Conservation (phyloP, 1,140 invertebrate genomes). For the Drosophila watanabei region DNA sequence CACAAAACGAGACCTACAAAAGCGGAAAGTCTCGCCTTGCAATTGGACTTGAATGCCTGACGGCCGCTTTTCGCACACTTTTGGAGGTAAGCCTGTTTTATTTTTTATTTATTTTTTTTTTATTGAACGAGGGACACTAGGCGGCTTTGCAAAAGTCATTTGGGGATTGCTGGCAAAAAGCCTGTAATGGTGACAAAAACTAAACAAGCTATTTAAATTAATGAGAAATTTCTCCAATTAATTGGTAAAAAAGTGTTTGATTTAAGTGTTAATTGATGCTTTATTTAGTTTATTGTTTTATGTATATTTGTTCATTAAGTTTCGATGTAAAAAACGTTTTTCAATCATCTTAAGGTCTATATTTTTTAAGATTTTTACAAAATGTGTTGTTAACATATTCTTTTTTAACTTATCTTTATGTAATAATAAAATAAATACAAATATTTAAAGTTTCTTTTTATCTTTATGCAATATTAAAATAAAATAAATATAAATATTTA, state of each 20-base stretch:
- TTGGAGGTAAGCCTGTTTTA: conserved; percentile 52
- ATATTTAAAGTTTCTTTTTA: too few relatives aligned
- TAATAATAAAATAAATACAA: too few relatives aligned
- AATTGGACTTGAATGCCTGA: conserved; percentile 48
- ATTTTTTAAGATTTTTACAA: background rate
- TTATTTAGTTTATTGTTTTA: background rate
- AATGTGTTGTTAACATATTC: background rate
- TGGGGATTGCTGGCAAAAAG: conserved; percentile 5
- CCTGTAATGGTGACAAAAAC: background rate
- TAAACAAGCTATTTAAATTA: background rate
- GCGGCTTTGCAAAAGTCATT: conserved; percentile 16
- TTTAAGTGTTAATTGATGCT: background rate
- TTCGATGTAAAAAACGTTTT: background rate
- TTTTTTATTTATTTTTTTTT: conserved; percentile 16
- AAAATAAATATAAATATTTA: too few relatives aligned
- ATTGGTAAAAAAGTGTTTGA: background rate
- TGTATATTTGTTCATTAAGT: background rate
- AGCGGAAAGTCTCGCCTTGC: conserved; percentile 42
- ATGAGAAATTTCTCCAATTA: background rate
- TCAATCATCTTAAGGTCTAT: background rate
- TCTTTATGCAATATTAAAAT: too few relatives aligned
- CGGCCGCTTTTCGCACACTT: conserved; percentile 23
- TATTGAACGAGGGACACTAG: conserved; percentile 5
- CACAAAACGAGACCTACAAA: conserved; percentile 32
- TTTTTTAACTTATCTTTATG: too few relatives aligned